Evolutionary conservation across 2,888 invertebrate genomes (phyloP).

Genomic region (Philonicus albiceps): DNA sequence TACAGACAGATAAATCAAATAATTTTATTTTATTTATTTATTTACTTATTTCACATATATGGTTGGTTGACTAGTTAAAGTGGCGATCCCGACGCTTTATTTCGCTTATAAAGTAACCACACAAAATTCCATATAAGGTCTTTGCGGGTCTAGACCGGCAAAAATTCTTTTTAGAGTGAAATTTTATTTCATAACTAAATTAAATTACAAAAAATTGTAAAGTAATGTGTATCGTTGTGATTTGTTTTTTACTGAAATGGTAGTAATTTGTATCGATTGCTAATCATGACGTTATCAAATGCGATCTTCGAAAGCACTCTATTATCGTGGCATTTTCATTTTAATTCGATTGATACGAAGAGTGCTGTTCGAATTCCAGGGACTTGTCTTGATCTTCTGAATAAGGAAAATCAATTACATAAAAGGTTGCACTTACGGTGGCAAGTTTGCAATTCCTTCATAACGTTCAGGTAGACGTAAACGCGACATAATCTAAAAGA

Average conservation of each 20-base stretch:
- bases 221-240: neutral
- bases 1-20: neutral
- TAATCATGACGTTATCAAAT: neutral
- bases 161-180: neutral
- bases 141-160: neutral
- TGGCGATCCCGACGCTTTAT: too few relatives aligned
- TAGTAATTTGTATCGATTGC: neutral
- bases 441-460: neutral
- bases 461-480: neutral
- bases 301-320: neutral
- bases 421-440: neutral
- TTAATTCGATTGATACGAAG: neutral
- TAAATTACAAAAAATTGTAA: neutral
- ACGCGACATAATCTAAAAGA: neutral
- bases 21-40: neutral
- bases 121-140: neutral
- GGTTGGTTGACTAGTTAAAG: too few relatives aligned
- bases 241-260: neutral
- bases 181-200: neutral
- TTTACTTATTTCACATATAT: too few relatives aligned
- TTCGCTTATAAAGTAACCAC: too few relatives aligned
- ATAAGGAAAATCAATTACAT: neutral
- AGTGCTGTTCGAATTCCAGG: neutral
- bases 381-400: neutral
- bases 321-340: neutral